phyloP scores from a whole-genome alignment of 2,113 vertebrate genomes.

The Chionomys nivalis region DNA sequence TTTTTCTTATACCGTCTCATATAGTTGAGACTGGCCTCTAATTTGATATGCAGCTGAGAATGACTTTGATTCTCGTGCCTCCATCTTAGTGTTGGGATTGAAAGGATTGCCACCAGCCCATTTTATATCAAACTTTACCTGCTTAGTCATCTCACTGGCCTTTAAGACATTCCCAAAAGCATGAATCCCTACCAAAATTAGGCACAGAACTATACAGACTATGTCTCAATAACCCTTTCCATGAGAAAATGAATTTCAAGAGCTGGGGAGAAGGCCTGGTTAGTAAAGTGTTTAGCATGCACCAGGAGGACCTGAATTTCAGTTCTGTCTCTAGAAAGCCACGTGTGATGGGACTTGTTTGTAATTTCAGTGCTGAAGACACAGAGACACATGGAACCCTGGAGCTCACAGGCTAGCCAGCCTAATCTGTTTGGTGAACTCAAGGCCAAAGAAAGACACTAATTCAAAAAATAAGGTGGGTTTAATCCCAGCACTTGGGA shows the following conservation, averaged over 20 bases:
- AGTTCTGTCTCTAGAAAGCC: background rate
- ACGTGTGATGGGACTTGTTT: background rate
- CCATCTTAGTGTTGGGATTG: background rate
- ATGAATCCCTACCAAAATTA: constrained; percentile 46
- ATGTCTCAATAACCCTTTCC: constrained; percentile 42
- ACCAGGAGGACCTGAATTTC: background rate
- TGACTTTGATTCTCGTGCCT: background rate
- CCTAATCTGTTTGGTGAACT: background rate
- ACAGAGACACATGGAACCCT: background rate
- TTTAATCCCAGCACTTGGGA: too few species aligned
- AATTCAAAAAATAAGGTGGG: background rate
- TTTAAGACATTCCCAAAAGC: constrained; percentile 5
- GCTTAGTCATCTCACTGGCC: background rate
- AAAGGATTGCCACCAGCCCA: background rate
- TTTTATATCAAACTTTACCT: background rate
- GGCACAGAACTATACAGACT: constrained; percentile 21
- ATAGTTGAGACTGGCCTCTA: background rate
- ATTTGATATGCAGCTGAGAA: background rate
- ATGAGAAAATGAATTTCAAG: background rate
- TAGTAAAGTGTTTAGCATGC: background rate
- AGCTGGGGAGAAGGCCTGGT: background rate
- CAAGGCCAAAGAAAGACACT: background rate
- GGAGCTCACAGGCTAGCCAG: background rate
- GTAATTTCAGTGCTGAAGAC: background rate
- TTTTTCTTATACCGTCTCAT: background rate